These are phyloP conservation scores for Erannis defoliaria DNA, from an alignment of 2,888 invertebrate genomes.

Conservation along the genomic window DNA sequence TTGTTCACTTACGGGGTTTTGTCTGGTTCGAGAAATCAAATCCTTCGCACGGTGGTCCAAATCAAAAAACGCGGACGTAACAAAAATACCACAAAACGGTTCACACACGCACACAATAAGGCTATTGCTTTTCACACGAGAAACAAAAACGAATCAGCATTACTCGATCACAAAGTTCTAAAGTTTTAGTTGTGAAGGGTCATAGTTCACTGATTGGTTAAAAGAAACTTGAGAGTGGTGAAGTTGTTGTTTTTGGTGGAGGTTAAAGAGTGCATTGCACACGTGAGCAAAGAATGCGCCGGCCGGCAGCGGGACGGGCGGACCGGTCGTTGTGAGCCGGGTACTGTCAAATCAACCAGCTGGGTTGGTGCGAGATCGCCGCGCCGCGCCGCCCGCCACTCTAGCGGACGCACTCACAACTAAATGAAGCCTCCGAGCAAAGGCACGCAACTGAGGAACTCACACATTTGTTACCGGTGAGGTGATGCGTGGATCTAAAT, in stretches of 20 bases:
- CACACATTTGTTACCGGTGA: constrained; percentile 20
- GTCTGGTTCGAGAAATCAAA: constrained; percentile 38
- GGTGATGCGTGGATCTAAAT: neutral
- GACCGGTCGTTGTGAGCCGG: constrained; percentile 70
- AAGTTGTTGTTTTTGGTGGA: constrained; percentile 49
- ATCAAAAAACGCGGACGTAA: constrained; percentile 67
- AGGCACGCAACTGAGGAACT: constrained; percentile 54
- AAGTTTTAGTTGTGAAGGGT: constrained; percentile 33
- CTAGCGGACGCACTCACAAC: constrained; percentile 79
- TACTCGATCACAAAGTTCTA: constrained; percentile 21
- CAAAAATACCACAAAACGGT: constrained; percentile 75
- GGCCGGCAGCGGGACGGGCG: constrained; percentile 58
- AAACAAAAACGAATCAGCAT: constrained; percentile 61
- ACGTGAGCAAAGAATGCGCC: constrained; percentile 70
- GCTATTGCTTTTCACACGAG: constrained; percentile 71
- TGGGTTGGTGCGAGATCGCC: constrained; percentile 76
- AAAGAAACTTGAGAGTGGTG: constrained; percentile 49
- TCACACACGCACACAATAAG: constrained; percentile 70
- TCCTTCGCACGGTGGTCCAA: constrained; percentile 63
- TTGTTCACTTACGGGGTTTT: neutral
- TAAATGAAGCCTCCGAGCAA: constrained; percentile 61
- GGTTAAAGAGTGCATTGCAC: constrained; percentile 71
- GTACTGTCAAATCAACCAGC: constrained; percentile 77
- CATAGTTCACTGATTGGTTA: constrained; percentile 58
- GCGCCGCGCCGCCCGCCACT: constrained; percentile 63